Conservation (phyloP, 2,113 vertebrate genomes). For the Dendrocopos noguchii region DNA sequence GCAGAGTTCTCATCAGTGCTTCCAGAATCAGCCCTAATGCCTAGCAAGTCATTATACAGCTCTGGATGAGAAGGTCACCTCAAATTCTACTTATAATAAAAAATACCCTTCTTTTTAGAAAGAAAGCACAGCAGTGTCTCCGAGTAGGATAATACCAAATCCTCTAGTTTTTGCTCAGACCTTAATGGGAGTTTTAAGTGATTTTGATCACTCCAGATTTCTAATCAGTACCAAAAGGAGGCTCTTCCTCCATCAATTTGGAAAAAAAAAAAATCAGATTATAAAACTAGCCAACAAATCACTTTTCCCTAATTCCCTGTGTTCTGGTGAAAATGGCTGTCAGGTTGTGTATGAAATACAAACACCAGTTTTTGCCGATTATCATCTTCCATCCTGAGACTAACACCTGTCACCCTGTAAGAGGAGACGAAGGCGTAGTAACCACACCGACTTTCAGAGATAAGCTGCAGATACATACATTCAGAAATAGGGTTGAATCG, state of each 20-base stretch:
- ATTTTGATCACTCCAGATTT: background rate
- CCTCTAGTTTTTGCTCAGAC: background rate
- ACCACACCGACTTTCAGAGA: background rate
- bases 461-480: background rate
- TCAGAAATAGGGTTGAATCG: background rate
- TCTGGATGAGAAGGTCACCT: background rate
- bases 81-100: background rate
- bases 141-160: background rate
- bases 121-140: background rate
- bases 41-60: background rate
- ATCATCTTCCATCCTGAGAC: background rate
- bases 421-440: background rate
- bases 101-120: background rate
- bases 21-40: background rate
- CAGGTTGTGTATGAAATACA: background rate
- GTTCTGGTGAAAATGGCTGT: background rate
- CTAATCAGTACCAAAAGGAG: background rate
- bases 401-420: background rate
- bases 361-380: background rate
- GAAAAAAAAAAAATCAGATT: background rate
- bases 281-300: background rate
- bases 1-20: background rate
- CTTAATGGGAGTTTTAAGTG: background rate
- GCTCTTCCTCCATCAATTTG: background rate
- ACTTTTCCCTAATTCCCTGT: background rate